phyloP scores from a whole-genome alignment of 2,113 vertebrate genomes.

The Aix galericulata region DNA sequence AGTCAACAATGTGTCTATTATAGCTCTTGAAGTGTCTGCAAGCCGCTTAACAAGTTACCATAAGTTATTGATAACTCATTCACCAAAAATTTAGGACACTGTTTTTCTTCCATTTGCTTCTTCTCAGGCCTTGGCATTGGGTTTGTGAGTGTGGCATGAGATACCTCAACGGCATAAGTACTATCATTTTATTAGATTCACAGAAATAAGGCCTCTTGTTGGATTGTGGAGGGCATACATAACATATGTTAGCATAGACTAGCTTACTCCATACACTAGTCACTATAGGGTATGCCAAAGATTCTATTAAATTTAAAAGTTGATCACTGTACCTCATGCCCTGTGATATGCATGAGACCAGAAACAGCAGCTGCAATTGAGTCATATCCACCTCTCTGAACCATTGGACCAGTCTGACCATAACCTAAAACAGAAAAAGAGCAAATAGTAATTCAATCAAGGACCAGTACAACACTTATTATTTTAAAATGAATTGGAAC shows the following conservation, averaged over 20 bases:
- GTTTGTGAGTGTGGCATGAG: not conserved
- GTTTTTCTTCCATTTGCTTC: not conserved
- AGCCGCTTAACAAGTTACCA: not conserved
- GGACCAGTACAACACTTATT: not conserved
- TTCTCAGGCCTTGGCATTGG: not conserved
- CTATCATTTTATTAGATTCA: not conserved
- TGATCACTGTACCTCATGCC: conserved; percentile 84
- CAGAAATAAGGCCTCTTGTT: not conserved
- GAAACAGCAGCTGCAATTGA: conserved; percentile 90
- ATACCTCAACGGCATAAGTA: not conserved
- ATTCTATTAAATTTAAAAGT: not conserved
- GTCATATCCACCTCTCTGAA: conserved; percentile 89
- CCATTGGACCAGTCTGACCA: conserved; percentile 90
- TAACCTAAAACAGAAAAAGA: conserved; percentile 81
- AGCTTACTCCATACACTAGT: not conserved
- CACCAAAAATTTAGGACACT: not conserved
- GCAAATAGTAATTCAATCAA: not conserved
- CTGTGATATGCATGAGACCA: conserved; percentile 95
- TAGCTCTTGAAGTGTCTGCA: not conserved
- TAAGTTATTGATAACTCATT: not conserved
- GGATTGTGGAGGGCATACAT: not conserved
- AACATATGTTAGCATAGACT: not conserved
- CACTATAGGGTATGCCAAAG: not conserved
- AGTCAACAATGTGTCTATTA: not conserved
- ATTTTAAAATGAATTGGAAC: not conserved